Evolutionary conservation across 1,140 invertebrate species (phyloP).

Genomic region (Drosophila leontia): DNA sequence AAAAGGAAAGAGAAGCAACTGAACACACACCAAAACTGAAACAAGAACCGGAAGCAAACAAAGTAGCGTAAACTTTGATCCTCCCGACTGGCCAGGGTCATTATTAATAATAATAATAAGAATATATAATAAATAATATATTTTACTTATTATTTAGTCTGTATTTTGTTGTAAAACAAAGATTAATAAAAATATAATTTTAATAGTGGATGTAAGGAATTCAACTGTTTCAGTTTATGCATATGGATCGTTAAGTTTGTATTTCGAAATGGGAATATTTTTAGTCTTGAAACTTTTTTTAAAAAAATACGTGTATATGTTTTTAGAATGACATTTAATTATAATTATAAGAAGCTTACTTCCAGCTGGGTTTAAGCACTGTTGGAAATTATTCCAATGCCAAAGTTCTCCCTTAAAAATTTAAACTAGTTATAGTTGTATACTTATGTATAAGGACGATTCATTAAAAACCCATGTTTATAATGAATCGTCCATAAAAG

Average conservation of each 20-base stretch:
- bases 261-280: conserved; percentile 6
- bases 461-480: no score
- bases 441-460: not conserved
- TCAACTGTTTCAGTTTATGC: conserved; percentile 12
- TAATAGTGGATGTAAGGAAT: conserved; percentile 60
- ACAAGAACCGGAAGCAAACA: conserved; percentile 49
- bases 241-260: conserved; percentile 9
- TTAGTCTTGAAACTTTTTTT: not conserved
- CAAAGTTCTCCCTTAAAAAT: not conserved
- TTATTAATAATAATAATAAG: conserved; percentile 80
- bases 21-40: conserved; percentile 47
- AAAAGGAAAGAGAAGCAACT: conserved; percentile 20
- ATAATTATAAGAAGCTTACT: not conserved
- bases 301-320: no score
- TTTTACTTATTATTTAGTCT: conserved; percentile 83
- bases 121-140: conserved; percentile 83
- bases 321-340: not conserved
- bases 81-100: conserved; percentile 66
- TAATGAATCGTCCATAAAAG: not conserved
- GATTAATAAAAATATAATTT: conserved; percentile 79
- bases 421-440: not conserved
- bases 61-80: conserved; percentile 75
- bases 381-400: not conserved
- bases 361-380: not conserved
- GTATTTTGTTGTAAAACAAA: conserved; percentile 83